Base-by-base conservation (phyloP, 2,113 vertebrate genomes). In the Xenus cinereus region DNA sequence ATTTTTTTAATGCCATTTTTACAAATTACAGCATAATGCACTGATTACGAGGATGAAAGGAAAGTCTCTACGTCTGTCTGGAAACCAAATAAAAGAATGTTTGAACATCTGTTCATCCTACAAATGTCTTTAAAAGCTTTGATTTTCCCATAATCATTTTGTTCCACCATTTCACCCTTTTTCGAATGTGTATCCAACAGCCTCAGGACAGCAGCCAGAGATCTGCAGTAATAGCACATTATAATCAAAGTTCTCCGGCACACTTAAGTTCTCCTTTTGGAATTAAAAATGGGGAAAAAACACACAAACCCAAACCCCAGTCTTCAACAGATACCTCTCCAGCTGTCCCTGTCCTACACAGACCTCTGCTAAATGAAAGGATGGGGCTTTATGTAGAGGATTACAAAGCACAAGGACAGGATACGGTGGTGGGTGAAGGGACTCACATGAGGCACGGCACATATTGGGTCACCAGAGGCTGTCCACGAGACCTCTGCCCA, bases 21-120 rank as follows among this genome's bases (percentile, higher is more conserved):
- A 97, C 94, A 97, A 98, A 98, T 98, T 97, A 96, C 95, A 97
- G 95, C 93, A 96, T 96, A 98, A 97, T 96, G 96, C 94, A 94
- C 96, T 73, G 92, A 98, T 98, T 97, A 97, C 9, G 4, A 66
- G 97, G 98, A 98, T 97, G 95, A 98, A 98, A 97, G 96, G 84
- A 89, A 96, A 96, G 96, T 93, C 96, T 97, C 92, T 64, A 69
- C 3, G 63, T 96, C 96, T 76, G 91, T 97, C 97, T 97, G 96
- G 96, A 97, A 97, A 97, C 93, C 94, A 97, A 97, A 96, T 87
- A 95, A 93, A 96, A 97, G 96, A 97, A 92, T 69, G 60, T 85
- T 76, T 83, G 93, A 93, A 96, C 96, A 97, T 95, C 97, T 98
- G 97, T 96, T 97, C 95, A 77, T 91, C 93, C 95, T 89, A 78